Conservation (phyloP, 2,113 vertebrate species). For the Lipophrys pholis region DNA sequence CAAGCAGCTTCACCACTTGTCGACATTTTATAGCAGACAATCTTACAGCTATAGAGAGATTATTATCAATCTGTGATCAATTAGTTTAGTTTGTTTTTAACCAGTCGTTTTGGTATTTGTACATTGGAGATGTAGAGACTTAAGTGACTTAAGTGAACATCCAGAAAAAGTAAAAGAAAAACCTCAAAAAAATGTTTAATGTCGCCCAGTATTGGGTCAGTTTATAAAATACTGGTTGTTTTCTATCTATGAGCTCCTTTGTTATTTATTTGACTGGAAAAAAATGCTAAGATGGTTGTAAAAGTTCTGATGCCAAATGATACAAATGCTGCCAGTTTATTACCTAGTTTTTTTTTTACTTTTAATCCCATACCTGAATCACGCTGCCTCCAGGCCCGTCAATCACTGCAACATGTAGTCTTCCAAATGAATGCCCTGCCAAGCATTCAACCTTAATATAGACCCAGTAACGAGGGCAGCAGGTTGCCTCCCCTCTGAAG, state of each 20-base stretch:
- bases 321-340: constrained; percentile 1
- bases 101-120: too few species aligned
- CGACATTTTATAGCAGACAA: background rate
- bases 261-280: too few species aligned
- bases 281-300: too few species aligned
- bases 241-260: too few species aligned
- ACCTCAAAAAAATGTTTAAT: too few species aligned
- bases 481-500: constrained; percentile 45
- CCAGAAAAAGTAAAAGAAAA: too few species aligned
- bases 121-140: too few species aligned
- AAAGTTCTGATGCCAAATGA: background rate
- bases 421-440: constrained; percentile 43
- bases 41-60: background rate
- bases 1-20: background rate
- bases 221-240: too few species aligned
- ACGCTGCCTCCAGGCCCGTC: constrained; percentile 25
- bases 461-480: constrained; percentile 25
- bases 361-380: background rate
- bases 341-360: constrained; percentile 15
- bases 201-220: too few species aligned
- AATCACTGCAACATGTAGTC: constrained; percentile 51
- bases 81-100: too few species aligned
- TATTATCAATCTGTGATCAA: background rate
- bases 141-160: too few species aligned
- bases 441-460: constrained; percentile 60